These are phyloP conservation scores for Crossocerus cetratus DNA, from an alignment of 2,888 invertebrate genomes.

Conservation along the genomic window DNA sequence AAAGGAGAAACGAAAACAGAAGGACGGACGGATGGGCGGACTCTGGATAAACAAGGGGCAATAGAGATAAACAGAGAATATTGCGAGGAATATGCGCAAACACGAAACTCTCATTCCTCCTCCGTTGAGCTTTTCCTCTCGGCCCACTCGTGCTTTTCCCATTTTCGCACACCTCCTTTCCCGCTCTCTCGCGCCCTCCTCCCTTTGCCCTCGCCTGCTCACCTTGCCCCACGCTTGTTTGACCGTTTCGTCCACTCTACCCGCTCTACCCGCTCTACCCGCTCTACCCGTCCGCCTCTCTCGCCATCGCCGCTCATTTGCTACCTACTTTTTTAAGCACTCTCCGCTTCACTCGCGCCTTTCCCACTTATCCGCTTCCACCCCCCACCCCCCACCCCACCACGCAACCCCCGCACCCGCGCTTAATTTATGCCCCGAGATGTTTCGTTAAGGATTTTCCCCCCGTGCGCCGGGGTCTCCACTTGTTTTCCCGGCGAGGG, in stretches of 20 bases:
- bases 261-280: too few relatives aligned
- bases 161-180: constrained; percentile 8
- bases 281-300: constrained; percentile 31
- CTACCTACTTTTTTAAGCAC: constrained; percentile 51
- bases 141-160: neutral
- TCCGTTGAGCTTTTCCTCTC: constrained; percentile 35
- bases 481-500: constrained; percentile 19
- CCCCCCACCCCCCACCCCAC: neutral
- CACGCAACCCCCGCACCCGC: neutral
- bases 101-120: constrained; percentile 64
- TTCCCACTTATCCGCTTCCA: constrained; percentile 42
- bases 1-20: constrained; percentile 58
- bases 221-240: constrained; percentile 5
- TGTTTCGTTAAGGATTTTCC: constrained; percentile 61
- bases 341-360: constrained; percentile 21
- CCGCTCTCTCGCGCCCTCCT: constrained; percentile 9
- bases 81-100: constrained; percentile 74
- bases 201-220: constrained; percentile 10
- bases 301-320: constrained; percentile 57
- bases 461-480: neutral
- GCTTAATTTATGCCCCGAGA: constrained; percentile 59
- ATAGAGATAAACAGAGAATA: constrained; percentile 75
- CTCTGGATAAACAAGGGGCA: constrained; percentile 74
- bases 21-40: constrained; percentile 62
- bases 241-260: neutral